A percentile compares a stretch with the other conserved stretches of the same genome.
These are phyloP conservation scores for Lophius piscatorius DNA, from an alignment of 2,113 vertebrate genomes.

Conservation along the genomic window DNA sequence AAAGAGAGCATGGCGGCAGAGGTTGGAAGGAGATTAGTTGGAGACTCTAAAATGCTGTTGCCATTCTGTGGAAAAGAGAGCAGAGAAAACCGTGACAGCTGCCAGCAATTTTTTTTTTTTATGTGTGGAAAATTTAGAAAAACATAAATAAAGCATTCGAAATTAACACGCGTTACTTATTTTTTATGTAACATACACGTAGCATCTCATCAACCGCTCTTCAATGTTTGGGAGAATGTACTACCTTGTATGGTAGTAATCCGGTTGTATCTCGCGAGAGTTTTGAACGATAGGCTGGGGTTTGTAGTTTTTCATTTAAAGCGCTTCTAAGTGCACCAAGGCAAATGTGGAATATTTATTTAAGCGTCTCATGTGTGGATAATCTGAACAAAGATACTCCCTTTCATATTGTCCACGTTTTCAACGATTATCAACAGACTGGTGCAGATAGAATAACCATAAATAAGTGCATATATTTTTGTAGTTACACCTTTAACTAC, in stretches of 20 bases:
- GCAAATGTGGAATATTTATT: background rate
- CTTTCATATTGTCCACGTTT: background rate
- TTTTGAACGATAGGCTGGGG: slow-evolving; percentile 34
- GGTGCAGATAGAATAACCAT: too few species aligned
- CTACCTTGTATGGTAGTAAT: too few species aligned
- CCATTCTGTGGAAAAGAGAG: slow-evolving; percentile 25
- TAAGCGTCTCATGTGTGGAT: background rate
- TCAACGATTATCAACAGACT: slow-evolving; percentile 29
- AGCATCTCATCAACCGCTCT: slow-evolving; percentile 12
- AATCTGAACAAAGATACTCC: background rate
- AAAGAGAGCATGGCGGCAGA: slow-evolving; percentile 61
- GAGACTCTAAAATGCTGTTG: slow-evolving; percentile 25
- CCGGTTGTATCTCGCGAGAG: slow-evolving; percentile 69
- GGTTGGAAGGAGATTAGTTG: slow-evolving; percentile 12
- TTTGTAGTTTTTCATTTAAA: slow-evolving; percentile 66
- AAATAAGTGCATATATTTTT: too few species aligned
- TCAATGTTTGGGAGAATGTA: slow-evolving; percentile 55
- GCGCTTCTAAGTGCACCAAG: background rate
- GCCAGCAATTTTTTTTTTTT: too few species aligned
- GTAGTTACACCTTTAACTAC: too few species aligned
- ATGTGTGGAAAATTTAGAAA: slow-evolving; percentile 11
- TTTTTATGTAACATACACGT: slow-evolving; percentile 70
- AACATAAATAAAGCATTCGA: slow-evolving; percentile 51
- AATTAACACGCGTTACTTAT: slow-evolving; percentile 35
- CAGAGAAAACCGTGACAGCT: slow-evolving; percentile 27